Conservation (phyloP, 2,888 invertebrate species). For the Capitulum mitella region DNA sequence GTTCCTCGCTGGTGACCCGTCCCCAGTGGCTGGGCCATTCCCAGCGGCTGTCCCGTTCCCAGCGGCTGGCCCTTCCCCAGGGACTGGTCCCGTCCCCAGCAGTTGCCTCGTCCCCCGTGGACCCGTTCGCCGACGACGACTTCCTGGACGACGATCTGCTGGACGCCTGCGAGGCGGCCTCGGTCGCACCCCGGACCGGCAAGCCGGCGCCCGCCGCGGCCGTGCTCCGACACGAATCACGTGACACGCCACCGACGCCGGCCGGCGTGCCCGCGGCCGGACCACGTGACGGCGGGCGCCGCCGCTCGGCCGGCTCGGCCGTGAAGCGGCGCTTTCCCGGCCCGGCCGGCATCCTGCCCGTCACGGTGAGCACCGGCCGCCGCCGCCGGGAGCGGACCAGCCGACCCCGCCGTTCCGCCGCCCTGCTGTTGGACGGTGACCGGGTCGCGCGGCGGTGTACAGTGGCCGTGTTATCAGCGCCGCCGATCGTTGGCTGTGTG, state of each 20-base stretch:
- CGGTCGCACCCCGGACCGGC: neutral
- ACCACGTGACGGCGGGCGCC: neutral
- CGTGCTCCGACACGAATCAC: neutral
- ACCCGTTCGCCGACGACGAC: neutral
- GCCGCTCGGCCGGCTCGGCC: neutral
- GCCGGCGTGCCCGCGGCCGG: neutral
- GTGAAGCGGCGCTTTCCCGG: constrained; percentile 46
- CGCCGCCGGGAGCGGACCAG: too few relatives aligned
- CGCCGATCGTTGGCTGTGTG: too few relatives aligned
- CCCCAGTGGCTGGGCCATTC: too few relatives aligned
- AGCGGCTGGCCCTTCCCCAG: too few relatives aligned
- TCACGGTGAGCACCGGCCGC: too few relatives aligned
- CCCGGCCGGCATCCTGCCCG: constrained; percentile 47
- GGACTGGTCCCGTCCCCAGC: neutral
- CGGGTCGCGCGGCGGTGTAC: too few relatives aligned
- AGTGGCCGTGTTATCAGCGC: too few relatives aligned
- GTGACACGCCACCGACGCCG: neutral
- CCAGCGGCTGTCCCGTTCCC: too few relatives aligned
- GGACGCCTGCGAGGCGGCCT: constrained; percentile 7
- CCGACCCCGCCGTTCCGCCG: too few relatives aligned
- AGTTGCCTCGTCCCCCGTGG: neutral
- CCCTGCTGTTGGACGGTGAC: too few relatives aligned
- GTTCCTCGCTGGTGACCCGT: too few relatives aligned
- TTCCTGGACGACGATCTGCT: neutral
- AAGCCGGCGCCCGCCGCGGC: neutral